Conservation (phyloP, 92 coral and sea anemone species). For the Virgularia gustaviana region DNA sequence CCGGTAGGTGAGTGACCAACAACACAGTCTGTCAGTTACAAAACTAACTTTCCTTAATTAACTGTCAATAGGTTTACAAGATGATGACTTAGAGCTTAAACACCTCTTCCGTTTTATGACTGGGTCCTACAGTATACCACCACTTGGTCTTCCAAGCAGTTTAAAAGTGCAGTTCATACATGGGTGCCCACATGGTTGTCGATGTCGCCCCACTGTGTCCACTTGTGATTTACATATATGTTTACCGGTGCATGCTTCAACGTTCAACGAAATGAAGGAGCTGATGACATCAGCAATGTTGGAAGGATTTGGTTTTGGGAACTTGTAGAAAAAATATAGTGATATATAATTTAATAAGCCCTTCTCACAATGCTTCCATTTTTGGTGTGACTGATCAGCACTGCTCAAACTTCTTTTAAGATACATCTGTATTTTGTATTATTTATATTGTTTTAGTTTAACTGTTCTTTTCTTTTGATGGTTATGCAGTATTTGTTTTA, state of each 20-base stretch:
- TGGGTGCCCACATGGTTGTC: conserved; percentile 13
- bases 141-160: conserved; percentile 15
- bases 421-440: too few relatives aligned
- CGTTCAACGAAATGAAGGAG: conserved; percentile 13
- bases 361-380: too few relatives aligned
- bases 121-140: conserved; percentile 12
- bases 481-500: too few relatives aligned
- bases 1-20: too few relatives aligned
- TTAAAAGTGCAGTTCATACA: conserved; percentile 11
- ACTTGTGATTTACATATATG: conserved; percentile 5
- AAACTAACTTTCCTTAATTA: too few relatives aligned
- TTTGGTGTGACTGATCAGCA: too few relatives aligned
- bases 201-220: conserved; percentile 19
- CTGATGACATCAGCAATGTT: conserved; percentile 25
- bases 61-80: not conserved
- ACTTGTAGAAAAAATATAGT: too few relatives aligned
- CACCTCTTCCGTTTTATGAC: conserved; percentile 8
- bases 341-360: too few relatives aligned
- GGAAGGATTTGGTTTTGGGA: conserved; percentile 32
- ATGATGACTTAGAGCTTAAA: not conserved
- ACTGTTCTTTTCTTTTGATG: too few relatives aligned
- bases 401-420: too few relatives aligned
- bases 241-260: conserved; percentile 26
- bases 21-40: too few relatives aligned
- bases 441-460: too few relatives aligned